Percentiles rank a stretch among this genome's conserved stretches.
Evolutionary conservation across 1,140 invertebrate species (phyloP).

Genomic region (Stratiolaelaps scimitus): DNA sequence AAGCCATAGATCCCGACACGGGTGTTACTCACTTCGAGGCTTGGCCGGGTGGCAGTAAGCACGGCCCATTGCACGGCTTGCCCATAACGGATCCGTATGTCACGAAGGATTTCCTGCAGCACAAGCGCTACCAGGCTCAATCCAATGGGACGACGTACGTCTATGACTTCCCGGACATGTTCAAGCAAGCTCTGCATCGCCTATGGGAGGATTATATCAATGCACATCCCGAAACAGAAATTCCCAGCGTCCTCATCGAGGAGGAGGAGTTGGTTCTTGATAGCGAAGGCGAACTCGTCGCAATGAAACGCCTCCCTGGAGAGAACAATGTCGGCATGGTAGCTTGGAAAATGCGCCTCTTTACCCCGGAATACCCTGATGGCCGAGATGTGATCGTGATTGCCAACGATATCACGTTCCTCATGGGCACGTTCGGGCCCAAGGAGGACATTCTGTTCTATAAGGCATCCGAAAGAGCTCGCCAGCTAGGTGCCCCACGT

Average conservation of each 20-base stretch:
- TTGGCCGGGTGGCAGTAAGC: slow-evolving; percentile 52
- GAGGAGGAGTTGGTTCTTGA: slow-evolving; percentile 76
- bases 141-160: slow-evolving; percentile 92
- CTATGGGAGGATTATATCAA: slow-evolving; percentile 66
- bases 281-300: slow-evolving; percentile 50
- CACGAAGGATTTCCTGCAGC: slow-evolving; percentile 93
- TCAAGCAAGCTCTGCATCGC: slow-evolving; percentile 64
- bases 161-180: slow-evolving; percentile 95
- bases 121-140: slow-evolving; percentile 92
- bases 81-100: slow-evolving; percentile 88
- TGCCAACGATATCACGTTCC: slow-evolving; percentile 86
- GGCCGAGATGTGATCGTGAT: slow-evolving; percentile 89
- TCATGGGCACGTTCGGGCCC: slow-evolving; percentile 90
- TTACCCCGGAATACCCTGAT: slow-evolving; percentile 83
- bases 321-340: slow-evolving; percentile 97
- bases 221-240: slow-evolving; percentile 51
- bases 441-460: slow-evolving; percentile 83
- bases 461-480: slow-evolving; percentile 73
- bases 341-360: slow-evolving; percentile 81
- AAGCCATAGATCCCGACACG: slow-evolving; percentile 70
- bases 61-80: slow-evolving; percentile 81
- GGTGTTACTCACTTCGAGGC: slow-evolving; percentile 75
- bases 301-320: slow-evolving; percentile 80
- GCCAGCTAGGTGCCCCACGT: slow-evolving; percentile 71
- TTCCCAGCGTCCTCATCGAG: slow-evolving; percentile 57